Evolutionary conservation across 2,888 invertebrate species (phyloP).

Genomic region (Idaea aversata): DNA sequence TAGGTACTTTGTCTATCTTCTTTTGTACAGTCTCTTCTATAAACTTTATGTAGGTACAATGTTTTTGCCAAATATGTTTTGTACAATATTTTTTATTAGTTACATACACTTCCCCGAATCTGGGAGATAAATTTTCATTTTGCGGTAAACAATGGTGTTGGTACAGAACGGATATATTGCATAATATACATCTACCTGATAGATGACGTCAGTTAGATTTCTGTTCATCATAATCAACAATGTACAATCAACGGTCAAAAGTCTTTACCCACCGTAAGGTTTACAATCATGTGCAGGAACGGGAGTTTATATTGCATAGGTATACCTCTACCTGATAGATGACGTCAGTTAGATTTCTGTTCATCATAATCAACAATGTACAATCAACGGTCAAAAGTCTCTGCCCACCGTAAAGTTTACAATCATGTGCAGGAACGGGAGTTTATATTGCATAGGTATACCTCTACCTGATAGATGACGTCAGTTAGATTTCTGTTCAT

Average conservation of each 20-base stretch:
- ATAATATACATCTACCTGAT: background rate
- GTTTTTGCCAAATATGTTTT: background rate
- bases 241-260: background rate
- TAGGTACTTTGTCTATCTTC: too few species aligned
- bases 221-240: background rate
- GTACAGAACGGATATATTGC: background rate
- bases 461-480: background rate
- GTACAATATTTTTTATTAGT: constrained; percentile 9
- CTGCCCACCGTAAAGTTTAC: too few species aligned
- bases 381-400: background rate
- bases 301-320: background rate
- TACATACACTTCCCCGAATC: constrained; percentile 33
- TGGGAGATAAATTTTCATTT: constrained; percentile 38
- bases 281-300: background rate
- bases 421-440: background rate
- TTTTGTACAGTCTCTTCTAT: too few species aligned
- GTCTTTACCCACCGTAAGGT: background rate
- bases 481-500: background rate
- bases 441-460: background rate
- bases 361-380: background rate
- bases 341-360: background rate
- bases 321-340: background rate
- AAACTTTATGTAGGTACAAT: too few species aligned
- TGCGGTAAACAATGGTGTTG: constrained; percentile 37
- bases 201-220: background rate